Evolutionary conservation across 2,888 invertebrate species (phyloP), one percentile per base, ranked within the genome.

Genomic region (Eupithecia subfuscata): DNA sequence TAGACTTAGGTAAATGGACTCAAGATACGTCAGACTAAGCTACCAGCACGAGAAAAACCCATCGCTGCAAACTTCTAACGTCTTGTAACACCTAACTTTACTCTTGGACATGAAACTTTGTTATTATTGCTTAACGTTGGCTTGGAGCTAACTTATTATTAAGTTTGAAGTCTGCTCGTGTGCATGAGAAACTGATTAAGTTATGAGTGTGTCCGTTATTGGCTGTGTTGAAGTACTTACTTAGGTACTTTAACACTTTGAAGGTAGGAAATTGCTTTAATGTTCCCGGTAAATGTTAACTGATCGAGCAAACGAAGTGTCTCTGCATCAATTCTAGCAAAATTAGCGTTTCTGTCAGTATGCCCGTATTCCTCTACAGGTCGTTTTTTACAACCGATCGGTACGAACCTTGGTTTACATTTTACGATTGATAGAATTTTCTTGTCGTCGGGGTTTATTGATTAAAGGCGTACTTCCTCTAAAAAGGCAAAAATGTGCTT

Each of bases 101-200:
- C 22, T 56, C 8, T 56, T 56, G 22, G 22, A 56, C 12, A 22
- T 9, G n/a, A 22, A 56, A 56, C 56, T 56, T 56, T 56, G 56
- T 22, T 22, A 56, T 12, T 56, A 22, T 22, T 22, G 56, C 12
- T 22, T 56, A 22, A n/a, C 52, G 52, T 52, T 52, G 52, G 52
- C n/a, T 52, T 52, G n/a, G n/a, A 52, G 9, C 52, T n/a, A 52
- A 52, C n/a, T 56, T 56, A 22, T 56, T 56, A 56, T 56, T 56
- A 56, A 56, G 12, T 56, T 56, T 56, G 56, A 56, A 56, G 22
- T 9, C 22, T 22, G 56, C 56, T 56, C 56, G 56, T 56, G 56
- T 56, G 22, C 22, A 22, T 22, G 56, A 11, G 4, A 11, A 56
- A 56, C 11, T 56, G 9, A 56, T 56, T 22, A 5, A 56, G 12